Evolutionary conservation across 2,888 invertebrate species (phyloP), one percentile per base, ranked within the genome.

Genomic region (Phalangium opilio): DNA sequence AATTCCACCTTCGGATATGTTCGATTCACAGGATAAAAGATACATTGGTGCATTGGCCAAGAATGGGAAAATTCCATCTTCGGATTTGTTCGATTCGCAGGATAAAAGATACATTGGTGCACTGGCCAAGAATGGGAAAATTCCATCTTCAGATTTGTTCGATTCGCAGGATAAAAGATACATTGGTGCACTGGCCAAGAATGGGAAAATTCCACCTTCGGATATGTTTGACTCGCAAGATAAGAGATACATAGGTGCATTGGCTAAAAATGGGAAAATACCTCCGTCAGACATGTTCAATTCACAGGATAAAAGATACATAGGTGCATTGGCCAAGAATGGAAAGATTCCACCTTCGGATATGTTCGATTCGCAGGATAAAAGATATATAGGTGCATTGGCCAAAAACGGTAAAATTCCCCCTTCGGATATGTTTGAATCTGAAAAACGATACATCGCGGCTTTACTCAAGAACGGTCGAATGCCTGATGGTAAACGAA

Each of bases 171-270:
- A 62, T 12, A 67, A 65, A 50, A 55, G 63, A 2, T 64, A 66
- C 53, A 52, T 65, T 27, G 64, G 60, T 1, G 55, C 63, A 1
- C 50, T 65, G 18, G 62, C 63, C n/a, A 60, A 61, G 2, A 62
- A 61, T 38, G 61, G 38, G 2, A 15, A 18, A 38, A 8, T 38
- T 10, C 5, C 38, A 15, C 4, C n/a, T 7, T 27, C 27, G 27
- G 27, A 27, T 27, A 27, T 27, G 27, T 27, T 27, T 27, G 27
- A 27, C 8, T 27, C 27, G 4, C 27, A 27, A 27, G 27, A 27
- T 7, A 38, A 38, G 14, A 15, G 38, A 14, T 38, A 38, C 18
- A 38, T 38, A 1, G 38, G 38, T 12, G 38, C 38, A 17, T 38
- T 38, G 18, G 38, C 38, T 8, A 38, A 38, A 14, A 38, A 38